phyloP scores from a whole-genome alignment of 2,113 vertebrate species.

The Scomber japonicus region DNA sequence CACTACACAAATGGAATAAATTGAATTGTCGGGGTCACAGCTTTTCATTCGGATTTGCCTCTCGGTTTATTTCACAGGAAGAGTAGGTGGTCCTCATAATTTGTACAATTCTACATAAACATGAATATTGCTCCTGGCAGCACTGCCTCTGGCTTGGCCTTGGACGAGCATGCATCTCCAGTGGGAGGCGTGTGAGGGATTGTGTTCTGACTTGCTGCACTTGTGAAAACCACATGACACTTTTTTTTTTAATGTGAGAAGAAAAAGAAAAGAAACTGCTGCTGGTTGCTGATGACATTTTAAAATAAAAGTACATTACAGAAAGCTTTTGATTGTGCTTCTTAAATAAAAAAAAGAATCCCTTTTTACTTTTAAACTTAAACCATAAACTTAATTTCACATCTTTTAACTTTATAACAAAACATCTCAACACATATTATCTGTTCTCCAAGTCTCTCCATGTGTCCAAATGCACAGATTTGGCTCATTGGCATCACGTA shows the following conservation, averaged over 20 bases:
- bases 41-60: slow-evolving; percentile 35
- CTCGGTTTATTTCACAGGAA: slow-evolving; percentile 9
- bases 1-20: slow-evolving; percentile 40
- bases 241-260: slow-evolving; percentile 8
- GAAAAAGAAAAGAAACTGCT: slow-evolving; percentile 15
- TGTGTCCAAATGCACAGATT: too few species aligned
- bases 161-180: background rate
- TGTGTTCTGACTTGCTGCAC: slow-evolving; percentile 19
- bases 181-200: slow-evolving; percentile 33
- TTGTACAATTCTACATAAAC: slow-evolving; percentile 26
- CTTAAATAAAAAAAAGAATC: too few species aligned
- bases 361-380: background rate
- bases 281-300: background rate
- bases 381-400: too few species aligned
- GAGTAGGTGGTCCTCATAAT: slow-evolving; percentile 47
- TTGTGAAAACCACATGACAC: background rate
- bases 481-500: too few species aligned
- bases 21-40: slow-evolving; percentile 40
- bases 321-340: too few species aligned
- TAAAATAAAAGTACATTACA: background rate
- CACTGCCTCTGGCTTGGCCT: slow-evolving; percentile 28
- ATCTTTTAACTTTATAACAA: too few species aligned
- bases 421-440: too few species aligned
- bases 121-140: slow-evolving; percentile 10
- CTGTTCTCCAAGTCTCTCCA: too few species aligned